phyloP scores from a whole-genome alignment of 2,888 invertebrate genomes.

The Plebejus argus region DNA sequence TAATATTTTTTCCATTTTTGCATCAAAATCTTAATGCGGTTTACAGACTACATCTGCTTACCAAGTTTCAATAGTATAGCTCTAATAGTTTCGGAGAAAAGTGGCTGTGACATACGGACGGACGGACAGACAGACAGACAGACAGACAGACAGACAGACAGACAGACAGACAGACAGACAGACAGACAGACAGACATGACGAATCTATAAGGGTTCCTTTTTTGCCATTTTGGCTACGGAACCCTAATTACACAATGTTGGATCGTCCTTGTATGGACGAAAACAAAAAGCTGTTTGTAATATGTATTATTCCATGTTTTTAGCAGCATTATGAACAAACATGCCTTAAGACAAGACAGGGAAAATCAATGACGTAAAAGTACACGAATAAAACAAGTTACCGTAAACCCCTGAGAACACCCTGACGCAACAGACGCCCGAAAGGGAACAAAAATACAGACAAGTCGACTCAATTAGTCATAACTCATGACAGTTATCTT shows the following conservation, averaged over 20 bases:
- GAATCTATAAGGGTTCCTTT: too few species aligned
- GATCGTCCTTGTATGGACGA: neutral
- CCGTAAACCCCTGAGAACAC: conserved; percentile 5
- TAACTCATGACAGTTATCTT: neutral
- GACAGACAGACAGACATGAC: too few species aligned
- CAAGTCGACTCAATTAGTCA: neutral
- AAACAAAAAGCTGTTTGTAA: neutral
- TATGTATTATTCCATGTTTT: neutral
- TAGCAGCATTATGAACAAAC: neutral
- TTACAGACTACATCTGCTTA: too few species aligned
- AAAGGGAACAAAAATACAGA: neutral
- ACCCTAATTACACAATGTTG: conserved; percentile 6
- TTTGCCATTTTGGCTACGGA: too few species aligned
- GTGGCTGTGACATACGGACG: too few species aligned
- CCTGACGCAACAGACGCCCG: neutral
- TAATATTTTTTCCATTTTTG: too few species aligned
- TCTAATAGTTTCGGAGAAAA: too few species aligned
- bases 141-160: too few species aligned
- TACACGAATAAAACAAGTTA: neutral
- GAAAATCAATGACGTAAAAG: neutral
- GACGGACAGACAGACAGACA: too few species aligned
- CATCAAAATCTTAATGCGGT: too few species aligned
- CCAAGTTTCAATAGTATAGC: too few species aligned
- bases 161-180: too few species aligned
- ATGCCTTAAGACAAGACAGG: neutral